Conservation (phyloP, 2,888 invertebrate genomes). For the Bhutanitis thaidina region DNA sequence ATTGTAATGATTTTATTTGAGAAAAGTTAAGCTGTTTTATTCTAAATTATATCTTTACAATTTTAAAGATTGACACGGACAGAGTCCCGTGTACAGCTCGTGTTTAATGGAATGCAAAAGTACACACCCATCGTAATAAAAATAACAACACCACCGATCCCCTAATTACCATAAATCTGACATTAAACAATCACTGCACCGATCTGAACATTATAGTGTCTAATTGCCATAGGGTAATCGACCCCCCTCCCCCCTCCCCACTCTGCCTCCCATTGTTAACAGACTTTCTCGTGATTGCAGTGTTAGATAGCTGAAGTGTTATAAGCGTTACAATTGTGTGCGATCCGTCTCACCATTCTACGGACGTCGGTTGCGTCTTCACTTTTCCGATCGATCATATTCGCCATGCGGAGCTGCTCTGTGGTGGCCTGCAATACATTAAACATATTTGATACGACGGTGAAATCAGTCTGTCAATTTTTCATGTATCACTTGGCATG, state of each 20-base stretch:
- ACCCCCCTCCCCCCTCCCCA: no score
- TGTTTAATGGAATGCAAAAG: no score
- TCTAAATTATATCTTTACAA: no score
- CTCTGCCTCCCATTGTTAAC: constrained; percentile 6
- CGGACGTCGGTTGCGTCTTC: constrained; percentile 82
- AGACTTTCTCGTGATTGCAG: constrained; percentile 2
- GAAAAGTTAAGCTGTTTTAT: no score
- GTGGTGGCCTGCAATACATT: constrained; percentile 88
- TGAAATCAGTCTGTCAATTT: no score
- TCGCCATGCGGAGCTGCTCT: constrained; percentile 91
- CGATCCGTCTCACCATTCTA: constrained; percentile 69
- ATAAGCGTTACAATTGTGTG: not conserved
- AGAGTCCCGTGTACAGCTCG: no score
- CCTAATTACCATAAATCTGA: not conserved
- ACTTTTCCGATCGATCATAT: constrained; percentile 87
- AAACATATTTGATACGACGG: no score
- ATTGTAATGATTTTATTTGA: no score
- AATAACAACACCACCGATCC: no score
- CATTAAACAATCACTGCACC: not conserved
- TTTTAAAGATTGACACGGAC: no score
- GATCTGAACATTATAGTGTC: not conserved
- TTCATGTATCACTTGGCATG: no score
- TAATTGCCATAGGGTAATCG: not conserved
- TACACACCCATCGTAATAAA: no score
- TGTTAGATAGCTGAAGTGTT: not conserved